phyloP scores from a whole-genome alignment of 2,113 vertebrate species.

The Cavia porcellus region DNA sequence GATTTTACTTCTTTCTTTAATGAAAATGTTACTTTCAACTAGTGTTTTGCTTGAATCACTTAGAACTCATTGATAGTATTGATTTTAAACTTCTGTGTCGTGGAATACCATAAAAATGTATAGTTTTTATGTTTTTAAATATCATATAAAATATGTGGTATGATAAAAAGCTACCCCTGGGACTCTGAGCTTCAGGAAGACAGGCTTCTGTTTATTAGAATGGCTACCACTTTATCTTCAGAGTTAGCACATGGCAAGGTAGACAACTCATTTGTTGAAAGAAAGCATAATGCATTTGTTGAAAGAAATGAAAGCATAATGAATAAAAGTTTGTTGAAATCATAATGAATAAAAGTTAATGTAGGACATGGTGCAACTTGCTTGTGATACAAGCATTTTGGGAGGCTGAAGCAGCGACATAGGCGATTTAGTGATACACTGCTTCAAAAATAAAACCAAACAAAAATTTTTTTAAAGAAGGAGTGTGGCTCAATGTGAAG shows the following conservation, averaged over 20 bases:
- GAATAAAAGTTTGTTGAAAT: too few species aligned
- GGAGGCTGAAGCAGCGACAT: neutral
- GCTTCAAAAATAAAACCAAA: neutral
- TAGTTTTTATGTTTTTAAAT: neutral
- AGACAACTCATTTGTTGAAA: neutral
- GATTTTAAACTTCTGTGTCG: neutral
- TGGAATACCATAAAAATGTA: neutral
- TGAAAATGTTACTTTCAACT: neutral
- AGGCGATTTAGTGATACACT: neutral
- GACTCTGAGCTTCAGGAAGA: neutral
- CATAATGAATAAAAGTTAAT: neutral
- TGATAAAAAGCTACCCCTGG: neutral
- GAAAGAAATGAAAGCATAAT: constrained; percentile 57
- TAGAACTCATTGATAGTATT: neutral
- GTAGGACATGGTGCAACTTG: neutral
- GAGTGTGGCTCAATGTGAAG: neutral
- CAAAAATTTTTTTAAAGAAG: neutral
- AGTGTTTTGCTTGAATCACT: neutral
- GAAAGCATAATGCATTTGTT: neutral
- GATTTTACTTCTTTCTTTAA: neutral
- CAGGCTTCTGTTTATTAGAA: neutral
- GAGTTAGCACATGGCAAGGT: neutral
- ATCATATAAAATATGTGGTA: neutral
- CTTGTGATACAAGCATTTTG: neutral
- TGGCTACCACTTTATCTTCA: neutral